Percentiles rank a stretch among this genome's conserved stretches.
These are phyloP conservation scores for Rhopalosiphum padi DNA, from an alignment of 1,140 invertebrate species.

Conservation along the genomic window DNA sequence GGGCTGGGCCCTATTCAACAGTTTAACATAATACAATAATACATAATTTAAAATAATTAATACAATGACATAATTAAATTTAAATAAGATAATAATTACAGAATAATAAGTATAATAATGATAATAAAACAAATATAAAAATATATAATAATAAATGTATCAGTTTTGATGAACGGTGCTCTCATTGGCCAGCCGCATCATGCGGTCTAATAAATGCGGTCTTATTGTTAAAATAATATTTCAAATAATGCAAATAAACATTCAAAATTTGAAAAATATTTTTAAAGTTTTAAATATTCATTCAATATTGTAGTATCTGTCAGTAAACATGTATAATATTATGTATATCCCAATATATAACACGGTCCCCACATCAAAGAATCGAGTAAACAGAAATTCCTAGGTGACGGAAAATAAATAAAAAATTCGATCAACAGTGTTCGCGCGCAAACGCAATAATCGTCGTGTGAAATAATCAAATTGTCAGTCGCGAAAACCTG, in stretches of 20 bases:
- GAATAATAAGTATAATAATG: too few relatives aligned
- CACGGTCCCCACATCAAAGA: neutral
- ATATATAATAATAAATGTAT: too few relatives aligned
- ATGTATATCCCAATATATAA: neutral
- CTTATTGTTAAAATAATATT: too few relatives aligned
- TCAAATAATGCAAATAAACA: neutral
- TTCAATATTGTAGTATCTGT: neutral
- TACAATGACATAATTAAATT: too few relatives aligned
- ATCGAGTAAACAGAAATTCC: neutral
- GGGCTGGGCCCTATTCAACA: too few relatives aligned
- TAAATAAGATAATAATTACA: too few relatives aligned
- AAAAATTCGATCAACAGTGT: neutral
- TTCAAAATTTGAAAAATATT: neutral
- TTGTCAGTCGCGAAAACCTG: neutral
- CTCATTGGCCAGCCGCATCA: too few relatives aligned
- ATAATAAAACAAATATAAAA: too few relatives aligned
- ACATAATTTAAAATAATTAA: too few relatives aligned
- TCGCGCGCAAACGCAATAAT: neutral
- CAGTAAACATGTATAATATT: neutral
- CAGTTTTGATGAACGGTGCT: too few relatives aligned
- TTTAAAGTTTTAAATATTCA: neutral
- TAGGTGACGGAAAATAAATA: neutral
- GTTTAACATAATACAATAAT: too few relatives aligned
- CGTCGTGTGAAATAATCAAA: slow-evolving; percentile 16
- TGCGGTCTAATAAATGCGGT: too few relatives aligned